Evolutionary conservation across 2,797 vertebrate species (phyloP).

Genomic region (Pangasius larnaudii): DNA sequence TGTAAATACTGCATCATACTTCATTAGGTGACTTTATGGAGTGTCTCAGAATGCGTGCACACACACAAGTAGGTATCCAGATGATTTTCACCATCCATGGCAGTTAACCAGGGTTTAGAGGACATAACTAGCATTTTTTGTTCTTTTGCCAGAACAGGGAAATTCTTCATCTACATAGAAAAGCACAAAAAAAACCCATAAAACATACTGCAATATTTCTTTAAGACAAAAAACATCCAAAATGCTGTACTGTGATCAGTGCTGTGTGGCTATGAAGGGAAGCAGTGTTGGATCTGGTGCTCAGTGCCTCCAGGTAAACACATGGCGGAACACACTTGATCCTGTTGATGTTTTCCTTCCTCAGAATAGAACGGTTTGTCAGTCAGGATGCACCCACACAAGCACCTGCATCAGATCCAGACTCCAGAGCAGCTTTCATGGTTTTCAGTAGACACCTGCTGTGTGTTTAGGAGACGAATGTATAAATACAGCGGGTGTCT

Average conservation of each 20-base stretch:
- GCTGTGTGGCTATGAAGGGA: neutral
- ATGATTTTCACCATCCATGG: neutral
- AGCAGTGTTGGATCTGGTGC: neutral
- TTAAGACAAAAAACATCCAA: neutral
- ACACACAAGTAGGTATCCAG: neutral
- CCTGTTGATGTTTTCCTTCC: slow-evolving; percentile 5
- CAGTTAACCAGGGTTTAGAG: neutral
- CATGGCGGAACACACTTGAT: neutral
- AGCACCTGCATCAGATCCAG: neutral
- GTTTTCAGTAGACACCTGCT: neutral
- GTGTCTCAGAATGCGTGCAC: neutral
- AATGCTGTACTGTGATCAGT: neutral
- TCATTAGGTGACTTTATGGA: neutral
- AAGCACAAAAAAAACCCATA: neutral
- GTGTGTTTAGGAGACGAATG: slow-evolving; percentile 5
- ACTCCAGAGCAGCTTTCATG: neutral
- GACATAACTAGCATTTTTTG: neutral
- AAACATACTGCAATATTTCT: neutral
- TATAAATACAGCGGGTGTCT: neutral
- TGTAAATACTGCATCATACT: neutral
- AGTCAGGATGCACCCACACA: neutral
- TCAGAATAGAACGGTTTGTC: neutral
- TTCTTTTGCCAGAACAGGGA: neutral
- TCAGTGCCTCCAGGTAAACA: neutral
- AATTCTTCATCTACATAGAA: neutral